Percentiles rank a stretch among this genome's conserved stretches.
These are phyloP conservation scores for Platichthys stellatus DNA, from an alignment of 2,113 vertebrate genomes.

Conservation along the genomic window DNA sequence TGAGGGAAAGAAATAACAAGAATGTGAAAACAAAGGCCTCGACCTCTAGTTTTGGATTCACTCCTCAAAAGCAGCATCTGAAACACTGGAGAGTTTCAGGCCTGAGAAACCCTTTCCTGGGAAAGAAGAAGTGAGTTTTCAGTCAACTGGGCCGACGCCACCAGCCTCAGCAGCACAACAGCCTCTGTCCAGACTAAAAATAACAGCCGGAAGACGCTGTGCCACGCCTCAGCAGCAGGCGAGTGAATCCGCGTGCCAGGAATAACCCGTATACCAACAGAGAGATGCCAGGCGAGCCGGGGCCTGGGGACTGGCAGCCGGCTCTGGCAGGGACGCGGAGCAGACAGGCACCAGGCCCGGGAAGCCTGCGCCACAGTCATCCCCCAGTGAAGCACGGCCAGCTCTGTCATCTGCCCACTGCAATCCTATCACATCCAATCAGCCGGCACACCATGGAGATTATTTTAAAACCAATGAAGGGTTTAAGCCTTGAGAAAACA, in stretches of 20 bases:
- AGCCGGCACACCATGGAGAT: constrained; percentile 41
- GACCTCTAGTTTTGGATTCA: constrained; percentile 16
- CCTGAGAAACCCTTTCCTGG: constrained; percentile 26
- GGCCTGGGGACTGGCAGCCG: constrained; percentile 52
- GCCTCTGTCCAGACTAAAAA: constrained; percentile 61
- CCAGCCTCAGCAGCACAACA: constrained; percentile 29
- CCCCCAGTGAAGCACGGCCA: constrained; percentile 44
- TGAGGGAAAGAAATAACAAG: not conserved
- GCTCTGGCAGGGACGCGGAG: constrained; percentile 47
- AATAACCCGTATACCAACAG: constrained; percentile 55
- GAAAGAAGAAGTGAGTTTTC: constrained; percentile 26
- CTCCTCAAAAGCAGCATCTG: not conserved
- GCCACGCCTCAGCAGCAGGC: constrained; percentile 59
- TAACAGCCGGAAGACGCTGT: constrained; percentile 64
- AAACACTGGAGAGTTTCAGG: not conserved
- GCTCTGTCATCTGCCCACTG: constrained; percentile 56
- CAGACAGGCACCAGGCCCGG: constrained; percentile 64
- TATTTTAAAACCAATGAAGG: constrained; percentile 41
- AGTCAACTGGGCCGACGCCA: constrained; percentile 36
- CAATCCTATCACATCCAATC: constrained; percentile 61
- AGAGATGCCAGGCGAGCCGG: constrained; percentile 61
- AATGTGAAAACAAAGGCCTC: not conserved
- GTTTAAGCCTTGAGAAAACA: constrained; percentile 30
- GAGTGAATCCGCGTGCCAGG: constrained; percentile 58
- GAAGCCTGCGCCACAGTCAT: constrained; percentile 50